Base-by-base conservation (phyloP, 2,888 invertebrate species). In the Tethea ocularis region DNA sequence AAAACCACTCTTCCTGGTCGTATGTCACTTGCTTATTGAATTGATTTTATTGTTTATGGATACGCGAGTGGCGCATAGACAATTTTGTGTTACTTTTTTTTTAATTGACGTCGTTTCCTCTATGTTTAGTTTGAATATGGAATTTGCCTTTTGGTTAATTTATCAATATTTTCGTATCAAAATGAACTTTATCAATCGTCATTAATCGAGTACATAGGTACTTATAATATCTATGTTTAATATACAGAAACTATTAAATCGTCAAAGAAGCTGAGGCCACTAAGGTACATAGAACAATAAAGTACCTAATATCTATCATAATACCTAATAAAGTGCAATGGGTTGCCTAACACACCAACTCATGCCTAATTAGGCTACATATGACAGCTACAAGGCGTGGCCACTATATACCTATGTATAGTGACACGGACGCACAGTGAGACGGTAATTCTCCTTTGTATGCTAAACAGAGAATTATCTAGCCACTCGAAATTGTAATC, bases 391-490 rank as follows among this genome's bases (percentile, higher is more conserved):
- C 91, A 89, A 89, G 92, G 92, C 91, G 91, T 90, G 92, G 91
- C 82, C 82, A 74, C 78, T 74, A 77, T 84, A 84, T 83, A 86
- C 83, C 84, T 82, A 86, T 82, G 84, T 82, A 76, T 78, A 78
- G 78, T 84, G 88, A 88, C 89, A 88, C 88, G 87, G 82, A 89
- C 88, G 85, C 84, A 87, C 84, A 83, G 77, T 75, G 68, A 77
- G 84, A 84, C 88, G 85, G 91, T 91, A 91, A 91, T 90, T 84
- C 89, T 86, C 91, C 91, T 91, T 93, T 93, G 92, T 93, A 93
- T 93, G 92, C 91, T 88, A 93, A 82, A 91, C 88, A 86, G 83
- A 84, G 89, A 92, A 92, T 93, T 91, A 92, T 93, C 92, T 92
- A 92, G 90, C 88, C 86, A 80, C 83, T 88, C 88, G 86, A 91